Evolutionary conservation across 2,888 invertebrate species (phyloP).

Genomic region (Teleiodes luculella): DNA sequence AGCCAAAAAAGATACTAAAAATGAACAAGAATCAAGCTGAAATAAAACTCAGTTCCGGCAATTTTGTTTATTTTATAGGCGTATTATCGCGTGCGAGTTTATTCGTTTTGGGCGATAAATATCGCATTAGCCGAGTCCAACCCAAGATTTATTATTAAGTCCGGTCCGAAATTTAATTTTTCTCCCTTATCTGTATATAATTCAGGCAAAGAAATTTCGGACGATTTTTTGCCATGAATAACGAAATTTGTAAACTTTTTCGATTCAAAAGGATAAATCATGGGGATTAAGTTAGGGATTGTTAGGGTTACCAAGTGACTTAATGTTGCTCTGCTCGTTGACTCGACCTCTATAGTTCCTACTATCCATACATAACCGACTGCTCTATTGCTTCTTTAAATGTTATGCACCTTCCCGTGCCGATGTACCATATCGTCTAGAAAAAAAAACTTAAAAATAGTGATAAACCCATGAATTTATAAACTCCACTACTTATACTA

Average conservation of each 20-base stretch:
- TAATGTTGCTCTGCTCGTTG: neutral
- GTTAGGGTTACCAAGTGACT: neutral
- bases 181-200: conserved; percentile 46
- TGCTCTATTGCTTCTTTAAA: too few relatives aligned
- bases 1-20: too few relatives aligned
- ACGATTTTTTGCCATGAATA: conserved; percentile 31
- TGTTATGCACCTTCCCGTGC: too few relatives aligned
- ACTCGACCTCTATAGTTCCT: neutral
- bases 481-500: too few relatives aligned
- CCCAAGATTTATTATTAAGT: conserved; percentile 61
- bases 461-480: too few relatives aligned
- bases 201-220: conserved; percentile 38
- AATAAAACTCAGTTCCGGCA: conserved; percentile 28
- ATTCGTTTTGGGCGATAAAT: conserved; percentile 63
- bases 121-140: conserved; percentile 56
- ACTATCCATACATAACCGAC: neutral
- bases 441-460: too few relatives aligned
- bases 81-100: conserved; percentile 5
- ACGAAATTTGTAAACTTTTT: conserved; percentile 14
- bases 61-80: conserved; percentile 38
- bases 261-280: conserved; percentile 11
- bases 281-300: neutral
- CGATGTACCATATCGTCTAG: too few relatives aligned
- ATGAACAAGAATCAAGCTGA: conserved; percentile 26
- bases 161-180: conserved; percentile 46